phyloP scores from a whole-genome alignment of 2,888 invertebrate genomes.

The Melieria omissa region DNA sequence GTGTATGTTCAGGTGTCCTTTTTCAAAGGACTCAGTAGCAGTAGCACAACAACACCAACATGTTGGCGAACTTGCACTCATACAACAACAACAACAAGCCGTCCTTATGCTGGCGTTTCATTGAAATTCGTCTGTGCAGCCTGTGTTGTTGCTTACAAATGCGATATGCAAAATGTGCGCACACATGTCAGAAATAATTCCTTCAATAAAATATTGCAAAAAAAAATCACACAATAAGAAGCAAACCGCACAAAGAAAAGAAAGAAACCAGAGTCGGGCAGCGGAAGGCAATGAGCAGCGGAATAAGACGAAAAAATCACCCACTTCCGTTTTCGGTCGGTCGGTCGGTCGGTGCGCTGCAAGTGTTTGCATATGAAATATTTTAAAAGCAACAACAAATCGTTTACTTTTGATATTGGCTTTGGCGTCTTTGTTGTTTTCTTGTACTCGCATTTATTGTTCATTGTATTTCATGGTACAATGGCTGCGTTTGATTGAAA shows the following conservation, averaged over 20 bases:
- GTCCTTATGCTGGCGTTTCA: not conserved
- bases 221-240: slow-evolving; percentile 24
- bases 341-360: not conserved
- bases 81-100: not conserved
- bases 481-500: not conserved
- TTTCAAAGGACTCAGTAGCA: not conserved
- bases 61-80: not conserved
- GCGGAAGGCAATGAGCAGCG: not conserved
- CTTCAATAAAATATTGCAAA: slow-evolving; percentile 8
- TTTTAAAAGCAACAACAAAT: not conserved
- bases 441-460: too few species aligned
- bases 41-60: not conserved
- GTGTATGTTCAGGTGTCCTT: slow-evolving; percentile 22
- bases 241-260: not conserved
- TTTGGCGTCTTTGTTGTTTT: too few species aligned
- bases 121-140: too few species aligned
- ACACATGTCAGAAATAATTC: not conserved
- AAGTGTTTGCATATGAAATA: not conserved
- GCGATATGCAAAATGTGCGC: not conserved
- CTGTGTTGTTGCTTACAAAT: not conserved
- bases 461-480: too few species aligned
- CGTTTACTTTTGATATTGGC: not conserved
- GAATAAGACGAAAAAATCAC: slow-evolving; percentile 30
- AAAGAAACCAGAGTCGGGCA: not conserved
- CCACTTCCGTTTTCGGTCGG: slow-evolving; percentile 29